phyloP scores from a whole-genome alignment of 2,797 vertebrate genomes.

The Syndactyla subalaris region DNA sequence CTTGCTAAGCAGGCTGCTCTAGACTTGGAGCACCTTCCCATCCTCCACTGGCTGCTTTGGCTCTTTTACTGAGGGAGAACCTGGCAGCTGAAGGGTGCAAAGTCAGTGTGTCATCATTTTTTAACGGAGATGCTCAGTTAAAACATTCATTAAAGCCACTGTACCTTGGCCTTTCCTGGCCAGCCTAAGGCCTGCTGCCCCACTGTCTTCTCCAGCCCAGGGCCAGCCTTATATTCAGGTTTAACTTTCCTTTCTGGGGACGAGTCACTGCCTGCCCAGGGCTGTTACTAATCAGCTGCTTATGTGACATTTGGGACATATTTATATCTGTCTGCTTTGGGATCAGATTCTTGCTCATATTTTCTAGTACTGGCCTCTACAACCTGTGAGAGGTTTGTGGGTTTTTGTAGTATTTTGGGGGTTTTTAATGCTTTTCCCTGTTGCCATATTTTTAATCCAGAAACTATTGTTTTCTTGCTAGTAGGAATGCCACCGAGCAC shows the following conservation, averaged over 20 bases:
- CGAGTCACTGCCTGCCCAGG: neutral
- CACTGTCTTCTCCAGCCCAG: neutral
- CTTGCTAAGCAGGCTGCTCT: neutral
- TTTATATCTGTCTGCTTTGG: neutral
- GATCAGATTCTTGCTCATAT: neutral
- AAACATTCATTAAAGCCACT: neutral
- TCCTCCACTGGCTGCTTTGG: neutral
- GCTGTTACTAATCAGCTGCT: neutral
- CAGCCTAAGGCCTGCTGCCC: neutral
- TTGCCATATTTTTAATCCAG: neutral
- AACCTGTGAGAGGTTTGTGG: fast-evolving
- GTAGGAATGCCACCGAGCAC: neutral
- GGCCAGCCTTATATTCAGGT: neutral
- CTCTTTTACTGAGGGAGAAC: neutral
- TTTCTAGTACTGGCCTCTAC: neutral
- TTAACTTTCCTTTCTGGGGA: neutral
- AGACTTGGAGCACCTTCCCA: neutral
- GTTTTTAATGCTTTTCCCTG: neutral
- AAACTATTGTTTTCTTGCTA: neutral
- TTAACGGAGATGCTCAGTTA: neutral
- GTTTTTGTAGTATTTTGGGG: no score
- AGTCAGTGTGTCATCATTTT: neutral
- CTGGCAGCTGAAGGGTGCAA: neutral
- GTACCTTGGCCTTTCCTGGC: neutral
- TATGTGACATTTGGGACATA: neutral